Evolutionary conservation across 2,113 vertebrate species (phyloP), one percentile per base, ranked within the genome.

Genomic region (Panthera uncia): DNA sequence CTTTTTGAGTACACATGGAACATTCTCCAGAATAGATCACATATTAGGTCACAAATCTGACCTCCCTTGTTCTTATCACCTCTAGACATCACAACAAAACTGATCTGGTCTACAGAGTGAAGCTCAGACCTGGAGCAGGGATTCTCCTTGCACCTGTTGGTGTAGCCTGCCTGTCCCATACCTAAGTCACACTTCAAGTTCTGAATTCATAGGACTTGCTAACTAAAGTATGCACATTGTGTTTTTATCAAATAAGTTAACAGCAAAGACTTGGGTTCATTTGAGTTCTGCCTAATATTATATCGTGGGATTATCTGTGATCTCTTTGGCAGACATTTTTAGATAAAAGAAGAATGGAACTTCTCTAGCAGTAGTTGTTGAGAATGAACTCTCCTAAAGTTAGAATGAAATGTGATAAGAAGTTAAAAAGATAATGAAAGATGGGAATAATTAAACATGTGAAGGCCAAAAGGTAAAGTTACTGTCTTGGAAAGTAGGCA

Each of bases 201-300:
- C 65, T 96, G 27, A 78, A 78, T 10, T 85, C 38, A 3, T 38
- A 31, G 12, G 8, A 52, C 69, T 95, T 97, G 48, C 82, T 84
- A 81, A 68, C 71, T 65, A n/a, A 93, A 93, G 16, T 50, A 65
- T 80, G 80, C 83, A 36, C 21, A 61, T 73, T 93, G 41, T 82
- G 13, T 73, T 90, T 88, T 93, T 71, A 84, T 91, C 78, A 91
- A 94, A 96, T n/a, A 89, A 73, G 29, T 88, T 50, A 38, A 19
- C 31, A 69, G 48, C 78, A 76, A 85, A 94, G 57, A 73, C 38
- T 55, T 65, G 41, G 83, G 41, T 36, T 80, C 25, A 19, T 68
- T 90, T 91, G 52, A 91, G 2, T 68, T 87, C 55, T 93, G 25
- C 78, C 29, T 80, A 66, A 31, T 89, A 78, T 89, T 92, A 38